Evolutionary conservation across 2,888 invertebrate genomes (phyloP).

Genomic region (Ochropleura plecta): DNA sequence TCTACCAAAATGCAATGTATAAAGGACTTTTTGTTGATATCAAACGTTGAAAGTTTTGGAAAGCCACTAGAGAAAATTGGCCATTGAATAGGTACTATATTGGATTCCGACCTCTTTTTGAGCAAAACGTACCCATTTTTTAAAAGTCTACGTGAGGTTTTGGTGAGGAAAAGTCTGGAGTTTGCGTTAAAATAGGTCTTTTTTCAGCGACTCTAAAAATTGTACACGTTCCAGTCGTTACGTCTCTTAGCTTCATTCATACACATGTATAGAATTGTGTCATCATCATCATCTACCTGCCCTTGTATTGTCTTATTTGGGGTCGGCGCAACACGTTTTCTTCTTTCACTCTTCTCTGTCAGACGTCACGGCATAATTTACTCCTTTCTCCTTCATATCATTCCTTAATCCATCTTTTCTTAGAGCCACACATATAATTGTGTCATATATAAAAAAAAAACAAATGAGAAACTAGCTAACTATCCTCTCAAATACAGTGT

Average conservation of each 20-base stretch:
- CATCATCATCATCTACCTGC: too few relatives aligned
- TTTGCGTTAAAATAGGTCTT: neutral
- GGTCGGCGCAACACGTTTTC: too few relatives aligned
- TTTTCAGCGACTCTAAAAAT: slow-evolving; percentile 13
- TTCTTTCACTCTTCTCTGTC: too few relatives aligned
- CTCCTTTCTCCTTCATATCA: too few relatives aligned
- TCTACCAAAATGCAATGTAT: slow-evolving; percentile 18
- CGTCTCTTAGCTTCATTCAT: neutral
- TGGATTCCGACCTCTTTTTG: slow-evolving; percentile 34
- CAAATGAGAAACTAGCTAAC: neutral
- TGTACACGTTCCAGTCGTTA: neutral
- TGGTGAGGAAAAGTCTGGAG: neutral
- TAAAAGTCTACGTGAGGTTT: slow-evolving; percentile 33
- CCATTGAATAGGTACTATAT: slow-evolving; percentile 42
- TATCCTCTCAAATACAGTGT: neutral
- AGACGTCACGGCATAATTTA: too few relatives aligned
- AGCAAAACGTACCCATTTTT: slow-evolving; percentile 8
- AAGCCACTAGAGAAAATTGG: slow-evolving; percentile 19
- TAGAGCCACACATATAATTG: too few relatives aligned
- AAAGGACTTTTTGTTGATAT: slow-evolving; percentile 11
- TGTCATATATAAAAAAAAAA: too few relatives aligned
- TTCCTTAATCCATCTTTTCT: too few relatives aligned
- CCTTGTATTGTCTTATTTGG: too few relatives aligned
- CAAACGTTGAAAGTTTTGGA: slow-evolving; percentile 36
- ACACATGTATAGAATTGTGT: neutral